A percentile compares a stretch with the other conserved stretches of the same genome.
phyloP scores from a whole-genome alignment of 2,797 vertebrate species.

The Cryptoblepharus egeriae region DNA sequence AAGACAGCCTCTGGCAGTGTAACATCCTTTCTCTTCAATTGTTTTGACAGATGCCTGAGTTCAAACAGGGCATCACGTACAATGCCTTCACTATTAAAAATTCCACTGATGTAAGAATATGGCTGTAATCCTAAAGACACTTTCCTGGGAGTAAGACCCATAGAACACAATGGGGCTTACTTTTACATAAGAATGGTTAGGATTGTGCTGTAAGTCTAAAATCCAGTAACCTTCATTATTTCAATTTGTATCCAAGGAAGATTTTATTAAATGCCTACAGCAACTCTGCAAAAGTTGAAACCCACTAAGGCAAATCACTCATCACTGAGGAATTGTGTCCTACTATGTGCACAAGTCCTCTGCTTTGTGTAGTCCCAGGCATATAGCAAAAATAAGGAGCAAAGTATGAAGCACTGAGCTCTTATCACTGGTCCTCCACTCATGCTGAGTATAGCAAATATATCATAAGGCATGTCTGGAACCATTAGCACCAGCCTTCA shows the following conservation, averaged over 20 bases:
- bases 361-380: background rate
- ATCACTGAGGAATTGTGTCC: background rate
- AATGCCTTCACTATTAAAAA: conserved; percentile 73
- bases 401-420: no score
- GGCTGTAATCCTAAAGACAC: no score
- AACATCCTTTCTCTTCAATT: conserved; percentile 42
- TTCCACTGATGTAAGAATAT: conserved; percentile 71
- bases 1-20: conserved; percentile 48
- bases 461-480: no score
- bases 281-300: background rate
- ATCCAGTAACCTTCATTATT: conserved; percentile 63
- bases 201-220: no score
- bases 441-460: no score
- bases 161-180: no score
- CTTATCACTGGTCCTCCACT: no score
- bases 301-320: background rate
- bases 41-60: conserved; percentile 66
- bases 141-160: no score
- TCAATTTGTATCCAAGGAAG: conserved; percentile 54
- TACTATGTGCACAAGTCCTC: background rate
- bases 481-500: no score
- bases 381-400: background rate
- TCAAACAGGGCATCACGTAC: conserved; percentile 75
- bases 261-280: conserved; percentile 59
- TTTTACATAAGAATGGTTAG: no score